Conservation (phyloP, 2,113 vertebrate genomes). For the Pteronura brasiliensis region DNA sequence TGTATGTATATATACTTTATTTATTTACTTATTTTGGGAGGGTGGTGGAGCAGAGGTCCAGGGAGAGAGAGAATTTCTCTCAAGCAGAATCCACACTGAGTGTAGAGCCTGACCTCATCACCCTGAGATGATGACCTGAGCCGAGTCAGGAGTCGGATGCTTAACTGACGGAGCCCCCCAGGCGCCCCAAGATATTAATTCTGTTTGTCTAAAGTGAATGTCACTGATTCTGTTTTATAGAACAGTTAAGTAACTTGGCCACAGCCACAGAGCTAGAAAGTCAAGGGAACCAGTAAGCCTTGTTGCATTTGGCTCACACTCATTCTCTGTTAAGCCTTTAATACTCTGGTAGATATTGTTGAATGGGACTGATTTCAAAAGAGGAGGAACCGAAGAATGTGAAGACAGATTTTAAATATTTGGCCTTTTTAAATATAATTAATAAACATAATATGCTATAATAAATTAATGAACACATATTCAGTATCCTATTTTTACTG, state of each 20-base stretch:
- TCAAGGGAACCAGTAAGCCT: background rate
- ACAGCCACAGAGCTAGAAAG: background rate
- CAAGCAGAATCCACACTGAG: background rate
- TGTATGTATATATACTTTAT: background rate
- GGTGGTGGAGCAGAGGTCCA: background rate
- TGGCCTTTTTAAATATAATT: background rate
- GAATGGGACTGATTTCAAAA: background rate
- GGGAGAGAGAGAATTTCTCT: background rate
- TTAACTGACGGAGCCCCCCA: background rate
- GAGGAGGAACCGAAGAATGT: background rate
- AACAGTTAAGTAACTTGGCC: background rate
- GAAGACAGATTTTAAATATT: background rate
- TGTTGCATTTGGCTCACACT: background rate
- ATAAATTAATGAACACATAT: background rate
- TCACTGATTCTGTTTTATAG: background rate
- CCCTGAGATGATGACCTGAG: background rate
- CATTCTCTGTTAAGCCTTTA: background rate
- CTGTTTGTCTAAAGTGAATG: background rate
- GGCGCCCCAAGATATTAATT: background rate
- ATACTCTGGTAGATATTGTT: background rate
- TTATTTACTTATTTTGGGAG: background rate
- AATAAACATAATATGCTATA: background rate
- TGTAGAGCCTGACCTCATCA: background rate
- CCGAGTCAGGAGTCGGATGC: background rate
- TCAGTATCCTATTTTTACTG: background rate